phyloP scores from a whole-genome alignment of 2,888 invertebrate species.

The Notocelia uddmanniana region DNA sequence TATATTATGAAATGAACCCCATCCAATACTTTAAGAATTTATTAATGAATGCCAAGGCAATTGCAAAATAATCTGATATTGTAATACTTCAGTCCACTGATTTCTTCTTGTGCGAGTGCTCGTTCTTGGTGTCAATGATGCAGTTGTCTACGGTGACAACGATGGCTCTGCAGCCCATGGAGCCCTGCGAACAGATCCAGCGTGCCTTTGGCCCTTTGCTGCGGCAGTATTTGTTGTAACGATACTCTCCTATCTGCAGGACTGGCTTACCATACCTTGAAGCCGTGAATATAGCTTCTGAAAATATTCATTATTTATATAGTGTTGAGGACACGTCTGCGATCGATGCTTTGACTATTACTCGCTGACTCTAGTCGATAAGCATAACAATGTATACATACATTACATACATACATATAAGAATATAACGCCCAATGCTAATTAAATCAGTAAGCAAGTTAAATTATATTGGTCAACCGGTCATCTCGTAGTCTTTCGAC shows the following conservation, averaged over 20 bases:
- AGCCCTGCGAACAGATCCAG: constrained; percentile 53
- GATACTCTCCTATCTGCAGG: constrained; percentile 48
- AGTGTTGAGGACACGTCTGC: neutral
- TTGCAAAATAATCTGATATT: neutral
- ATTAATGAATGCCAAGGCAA: no score
- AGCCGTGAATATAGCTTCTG: constrained; percentile 37
- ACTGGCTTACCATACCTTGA: constrained; percentile 52
- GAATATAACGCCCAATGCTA: no score
- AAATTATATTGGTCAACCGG: no score
- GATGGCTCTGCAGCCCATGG: constrained; percentile 50
- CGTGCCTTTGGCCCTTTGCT: constrained; percentile 50
- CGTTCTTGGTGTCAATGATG: constrained; percentile 49
- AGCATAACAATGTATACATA: no score
- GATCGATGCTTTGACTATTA: no score
- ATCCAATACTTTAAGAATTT: no score
- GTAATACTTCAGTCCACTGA: neutral
- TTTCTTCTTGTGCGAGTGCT: constrained; percentile 51
- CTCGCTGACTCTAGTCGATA: no score
- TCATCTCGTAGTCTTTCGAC: no score
- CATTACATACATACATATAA: no score
- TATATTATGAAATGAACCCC: no score
- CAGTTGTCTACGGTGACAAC: constrained; percentile 51
- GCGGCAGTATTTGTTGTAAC: constrained; percentile 49
- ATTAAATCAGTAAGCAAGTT: no score
- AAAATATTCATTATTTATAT: neutral